Conservation (phyloP, 1,140 invertebrate species). For the Phocides pigmalion region DNA sequence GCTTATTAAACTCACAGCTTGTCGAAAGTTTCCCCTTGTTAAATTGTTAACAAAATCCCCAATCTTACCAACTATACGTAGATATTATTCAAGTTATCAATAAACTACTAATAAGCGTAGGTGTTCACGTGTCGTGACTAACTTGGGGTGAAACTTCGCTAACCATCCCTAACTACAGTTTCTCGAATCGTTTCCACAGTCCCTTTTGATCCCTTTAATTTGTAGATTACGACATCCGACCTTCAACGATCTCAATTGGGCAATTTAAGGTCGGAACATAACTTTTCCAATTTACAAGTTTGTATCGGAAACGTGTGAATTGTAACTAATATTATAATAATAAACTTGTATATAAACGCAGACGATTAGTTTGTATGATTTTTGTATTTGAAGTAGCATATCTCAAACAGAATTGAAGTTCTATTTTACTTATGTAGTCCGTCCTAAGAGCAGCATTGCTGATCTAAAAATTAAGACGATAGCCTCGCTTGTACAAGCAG, state of each 20-base stretch:
- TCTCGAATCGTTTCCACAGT: neutral
- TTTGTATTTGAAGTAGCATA: too few relatives aligned
- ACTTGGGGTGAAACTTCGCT: neutral
- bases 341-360: too few relatives aligned
- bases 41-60: neutral
- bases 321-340: neutral
- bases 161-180: neutral
- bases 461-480: too few relatives aligned
- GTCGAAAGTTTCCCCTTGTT: neutral
- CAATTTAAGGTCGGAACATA: neutral
- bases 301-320: neutral
- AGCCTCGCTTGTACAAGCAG: too few relatives aligned
- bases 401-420: too few relatives aligned
- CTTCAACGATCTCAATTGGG: slow-evolving; percentile 7
- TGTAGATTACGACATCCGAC: slow-evolving; percentile 7
- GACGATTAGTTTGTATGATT: too few relatives aligned
- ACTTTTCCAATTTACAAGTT: slow-evolving; percentile 4
- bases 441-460: too few relatives aligned
- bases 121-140: neutral
- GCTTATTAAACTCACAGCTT: neutral
- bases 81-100: neutral
- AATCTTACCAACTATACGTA: neutral
- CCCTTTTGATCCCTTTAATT: slow-evolving; percentile 12
- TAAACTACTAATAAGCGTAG: neutral
- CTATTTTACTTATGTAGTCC: too few relatives aligned